Conservation (phyloP, 2,797 vertebrate species). For the Gallinago solitaria region DNA sequence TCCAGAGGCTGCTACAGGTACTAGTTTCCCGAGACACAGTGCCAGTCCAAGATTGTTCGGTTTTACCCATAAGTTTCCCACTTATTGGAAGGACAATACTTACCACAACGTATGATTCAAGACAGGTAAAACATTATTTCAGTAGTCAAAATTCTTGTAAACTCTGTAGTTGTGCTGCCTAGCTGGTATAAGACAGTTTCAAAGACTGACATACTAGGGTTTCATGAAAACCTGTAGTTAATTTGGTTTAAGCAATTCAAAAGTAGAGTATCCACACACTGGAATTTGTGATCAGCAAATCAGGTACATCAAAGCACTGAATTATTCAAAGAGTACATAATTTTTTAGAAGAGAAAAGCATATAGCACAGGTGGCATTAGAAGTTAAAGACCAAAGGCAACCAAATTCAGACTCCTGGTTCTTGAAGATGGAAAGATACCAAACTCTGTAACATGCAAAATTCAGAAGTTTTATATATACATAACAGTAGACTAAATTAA, state of each 20-base stretch:
- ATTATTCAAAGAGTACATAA: neutral
- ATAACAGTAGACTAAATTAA: neutral
- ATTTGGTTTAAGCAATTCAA: neutral
- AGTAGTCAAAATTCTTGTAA: neutral
- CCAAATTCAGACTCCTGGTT: neutral
- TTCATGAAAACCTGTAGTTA: neutral
- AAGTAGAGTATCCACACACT: neutral
- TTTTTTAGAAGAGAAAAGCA: neutral
- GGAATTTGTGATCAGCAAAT: neutral
- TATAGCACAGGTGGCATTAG: neutral
- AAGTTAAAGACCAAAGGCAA: neutral
- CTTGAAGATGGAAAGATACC: neutral
- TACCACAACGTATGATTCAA: neutral
- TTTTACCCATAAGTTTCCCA: neutral
- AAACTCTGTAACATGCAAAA: neutral
- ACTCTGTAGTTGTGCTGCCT: neutral
- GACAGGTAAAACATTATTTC: neutral
- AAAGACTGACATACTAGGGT: neutral
- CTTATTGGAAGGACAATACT: neutral
- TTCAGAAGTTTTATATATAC: neutral
- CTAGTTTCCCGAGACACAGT: neutral
- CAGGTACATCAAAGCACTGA: neutral
- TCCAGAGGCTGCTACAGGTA: neutral
- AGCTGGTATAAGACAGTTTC: neutral
- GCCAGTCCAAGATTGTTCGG: neutral